These are phyloP conservation scores for Ciconia maguari DNA, from an alignment of 2,113 vertebrate genomes.

Conservation along the genomic window DNA sequence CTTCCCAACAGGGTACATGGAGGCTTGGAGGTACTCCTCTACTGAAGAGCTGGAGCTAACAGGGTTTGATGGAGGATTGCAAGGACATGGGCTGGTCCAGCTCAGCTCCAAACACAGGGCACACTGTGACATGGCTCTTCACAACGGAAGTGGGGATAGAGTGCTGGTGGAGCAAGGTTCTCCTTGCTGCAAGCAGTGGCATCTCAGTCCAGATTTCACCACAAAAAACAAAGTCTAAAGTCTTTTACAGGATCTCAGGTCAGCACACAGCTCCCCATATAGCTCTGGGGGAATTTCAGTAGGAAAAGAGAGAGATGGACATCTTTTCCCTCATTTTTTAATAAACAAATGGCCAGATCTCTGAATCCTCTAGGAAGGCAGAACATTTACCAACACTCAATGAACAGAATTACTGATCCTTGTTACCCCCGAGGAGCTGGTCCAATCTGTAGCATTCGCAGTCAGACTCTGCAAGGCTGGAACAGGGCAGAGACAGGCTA, in stretches of 20 bases:
- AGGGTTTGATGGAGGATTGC: not conserved
- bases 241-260: not conserved
- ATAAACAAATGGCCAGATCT: not conserved
- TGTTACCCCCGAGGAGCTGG: fast-evolving
- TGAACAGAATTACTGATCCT: not conserved
- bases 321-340: not conserved
- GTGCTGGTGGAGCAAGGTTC: not conserved
- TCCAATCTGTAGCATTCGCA: fast-evolving
- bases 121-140: not conserved
- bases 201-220: not conserved
- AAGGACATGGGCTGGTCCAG: not conserved
- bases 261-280: not conserved
- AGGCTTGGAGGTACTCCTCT: not conserved
- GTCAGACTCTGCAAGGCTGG: not conserved
- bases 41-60: not conserved
- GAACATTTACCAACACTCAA: not conserved
- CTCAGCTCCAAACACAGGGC: not conserved
- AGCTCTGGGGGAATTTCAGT: not conserved
- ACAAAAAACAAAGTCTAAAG: not conserved
- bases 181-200: not conserved
- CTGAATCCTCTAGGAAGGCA: not conserved
- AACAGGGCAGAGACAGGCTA: not conserved
- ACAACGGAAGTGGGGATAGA: not conserved
- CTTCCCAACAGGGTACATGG: not conserved
- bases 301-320: not conserved